Evolutionary conservation across 2,113 vertebrate species (phyloP), one percentile per base, ranked within the genome.

Genomic region (Planiliza haematocheilus): DNA sequence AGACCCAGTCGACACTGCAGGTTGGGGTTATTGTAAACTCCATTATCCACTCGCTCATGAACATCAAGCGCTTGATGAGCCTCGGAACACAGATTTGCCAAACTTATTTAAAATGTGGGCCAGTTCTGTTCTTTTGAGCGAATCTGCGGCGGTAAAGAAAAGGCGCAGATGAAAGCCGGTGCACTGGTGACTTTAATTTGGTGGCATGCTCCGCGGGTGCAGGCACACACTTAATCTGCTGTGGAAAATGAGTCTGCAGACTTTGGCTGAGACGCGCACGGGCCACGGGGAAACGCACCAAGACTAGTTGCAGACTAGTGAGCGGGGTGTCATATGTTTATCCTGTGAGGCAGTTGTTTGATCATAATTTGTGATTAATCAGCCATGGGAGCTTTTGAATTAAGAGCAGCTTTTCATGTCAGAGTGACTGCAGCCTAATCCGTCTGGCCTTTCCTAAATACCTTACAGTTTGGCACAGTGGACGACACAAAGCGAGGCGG

Each of bases 321-420:
- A 66, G 72, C 76, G 21, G 56, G 65, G 81, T 86, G 79, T 80
- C 82, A 18, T 83, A 37, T 77, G 85, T 86, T 86, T 71, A 86
- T 86, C 82, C 53, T 55, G 74, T 86, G 79, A 89, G 63, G 86
- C 87, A 87, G 82, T 59, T 81, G 82, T 89, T 88, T 84, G 84
- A 88, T 89, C 85, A 84, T 74, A 80, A 87, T 81, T 86, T 77
- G 74, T 70, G 88, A 88, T 89, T 86, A 89, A 90, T 89, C 85
- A 84, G 77, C 75, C 82, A 56, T 77, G 82, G 79, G 85, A 83
- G 72, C 79, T 75, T 86, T 77, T 42, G 74, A 83, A 82, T 87
- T 43, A 73, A 76, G 79, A 41, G 70, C 81, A 74, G 86, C 83
- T 84, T 88, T 82, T 77, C 81, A 61, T 82, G 88, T 81, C 71